phyloP scores from a whole-genome alignment of 2,797 vertebrate species.

The Sciaenops ocellatus region DNA sequence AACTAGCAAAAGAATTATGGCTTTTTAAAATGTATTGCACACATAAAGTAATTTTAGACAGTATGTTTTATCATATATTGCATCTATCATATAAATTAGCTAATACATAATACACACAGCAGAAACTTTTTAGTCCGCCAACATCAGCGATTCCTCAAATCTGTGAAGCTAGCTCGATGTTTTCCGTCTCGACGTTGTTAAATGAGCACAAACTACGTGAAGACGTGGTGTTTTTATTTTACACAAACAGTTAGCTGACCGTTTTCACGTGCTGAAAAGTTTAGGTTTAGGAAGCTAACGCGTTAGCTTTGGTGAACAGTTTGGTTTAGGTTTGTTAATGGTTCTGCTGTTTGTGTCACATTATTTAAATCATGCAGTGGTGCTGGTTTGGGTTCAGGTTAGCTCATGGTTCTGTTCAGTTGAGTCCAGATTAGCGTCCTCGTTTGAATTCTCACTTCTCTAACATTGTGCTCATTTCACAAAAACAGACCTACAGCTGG shows the following conservation, averaged over 20 bases:
- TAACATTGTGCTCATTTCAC: neutral
- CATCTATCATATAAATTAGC: neutral
- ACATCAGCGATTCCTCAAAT: neutral
- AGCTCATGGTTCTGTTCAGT: neutral
- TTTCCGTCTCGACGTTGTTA: neutral
- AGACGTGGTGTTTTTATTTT: neutral
- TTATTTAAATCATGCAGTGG: too few species aligned
- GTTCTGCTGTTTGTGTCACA: neutral
- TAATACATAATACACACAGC: neutral
- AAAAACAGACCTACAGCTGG: neutral
- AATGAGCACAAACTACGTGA: neutral
- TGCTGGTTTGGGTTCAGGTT: neutral
- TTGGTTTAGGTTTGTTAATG: neutral
- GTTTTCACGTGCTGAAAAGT: too few species aligned
- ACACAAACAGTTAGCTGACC: neutral
- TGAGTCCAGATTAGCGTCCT: too few species aligned
- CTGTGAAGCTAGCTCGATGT: neutral
- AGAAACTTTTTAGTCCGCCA: neutral
- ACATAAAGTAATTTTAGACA: neutral
- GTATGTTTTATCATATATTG: neutral
- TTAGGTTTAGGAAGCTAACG: neutral
- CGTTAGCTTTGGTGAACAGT: neutral
- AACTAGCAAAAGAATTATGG: conserved; percentile 7
- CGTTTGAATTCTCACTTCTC: neutral
- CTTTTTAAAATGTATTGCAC: conserved; percentile 16